A percentile compares a stretch with the other conserved stretches of the same genome.
Conservation (phyloP, 2,797 vertebrate species). For the Nyctalus aviator region DNA sequence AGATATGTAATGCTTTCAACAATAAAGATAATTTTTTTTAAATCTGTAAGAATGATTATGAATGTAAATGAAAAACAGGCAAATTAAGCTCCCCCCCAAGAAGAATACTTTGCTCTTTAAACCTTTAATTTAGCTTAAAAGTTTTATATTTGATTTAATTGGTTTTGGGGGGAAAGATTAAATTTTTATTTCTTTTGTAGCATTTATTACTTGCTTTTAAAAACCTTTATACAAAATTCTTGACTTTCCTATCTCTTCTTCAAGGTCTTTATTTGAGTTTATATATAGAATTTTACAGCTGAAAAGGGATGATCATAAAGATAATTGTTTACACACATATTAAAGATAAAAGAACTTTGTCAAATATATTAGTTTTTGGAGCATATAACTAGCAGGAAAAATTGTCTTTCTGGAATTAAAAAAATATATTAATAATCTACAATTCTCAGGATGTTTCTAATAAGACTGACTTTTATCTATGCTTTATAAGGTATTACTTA, state of each 20-base stretch:
- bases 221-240: conserved; percentile 30
- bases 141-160: conserved; percentile 52
- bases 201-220: conserved; percentile 1
- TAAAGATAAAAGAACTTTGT: not conserved
- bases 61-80: conserved; percentile 33
- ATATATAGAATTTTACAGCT: conserved; percentile 2
- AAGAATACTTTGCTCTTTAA: conserved; percentile 56
- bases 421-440: not conserved
- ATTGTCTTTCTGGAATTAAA: not conserved
- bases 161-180: not conserved
- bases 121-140: conserved; percentile 25
- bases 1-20: no score
- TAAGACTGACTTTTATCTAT: conserved; percentile 2
- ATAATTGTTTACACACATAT: not conserved
- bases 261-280: not conserved
- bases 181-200: conserved; percentile 28
- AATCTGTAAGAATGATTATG: conserved; percentile 34
- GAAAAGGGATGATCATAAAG: not conserved
- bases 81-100: not conserved
- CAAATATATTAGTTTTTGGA: not conserved
- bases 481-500: conserved; percentile 3
- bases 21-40: no score
- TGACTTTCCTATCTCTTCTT: conserved; percentile 32
- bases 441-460: conserved; percentile 48
- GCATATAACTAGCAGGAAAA: not conserved